Evolutionary conservation across 2,888 invertebrate species (phyloP).

Genomic region (Sesia bembeciformis): DNA sequence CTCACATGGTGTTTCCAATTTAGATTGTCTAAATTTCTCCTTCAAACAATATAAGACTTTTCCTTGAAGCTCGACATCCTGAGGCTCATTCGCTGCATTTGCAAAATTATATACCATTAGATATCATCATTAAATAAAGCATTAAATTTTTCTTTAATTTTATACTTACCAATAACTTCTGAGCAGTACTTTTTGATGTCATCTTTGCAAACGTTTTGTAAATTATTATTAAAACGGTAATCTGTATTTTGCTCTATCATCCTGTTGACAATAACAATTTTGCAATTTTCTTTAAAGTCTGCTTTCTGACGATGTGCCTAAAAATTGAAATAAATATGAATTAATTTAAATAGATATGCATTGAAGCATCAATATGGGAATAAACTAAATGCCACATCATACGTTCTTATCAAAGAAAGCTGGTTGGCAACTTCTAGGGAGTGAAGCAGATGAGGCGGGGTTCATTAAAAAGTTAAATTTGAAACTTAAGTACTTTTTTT

Average conservation of each 20-base stretch:
- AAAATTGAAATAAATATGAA: conserved; percentile 19
- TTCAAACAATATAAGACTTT: conserved; percentile 89
- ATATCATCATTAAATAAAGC: background rate
- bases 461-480: background rate
- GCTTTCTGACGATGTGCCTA: conserved; percentile 82
- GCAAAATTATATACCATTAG: background rate
- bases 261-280: conserved; percentile 87
- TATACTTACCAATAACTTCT: conserved; percentile 51
- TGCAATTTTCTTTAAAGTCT: conserved; percentile 88
- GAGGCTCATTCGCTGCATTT: conserved; percentile 55
- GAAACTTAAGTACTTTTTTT: background rate
- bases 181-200: conserved; percentile 83
- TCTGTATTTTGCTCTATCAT: conserved; percentile 94
- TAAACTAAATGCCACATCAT: too few relatives aligned
- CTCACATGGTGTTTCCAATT: conserved; percentile 84
- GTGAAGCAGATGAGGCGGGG: too few relatives aligned
- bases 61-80: conserved; percentile 86
- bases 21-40: conserved; percentile 82
- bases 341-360: background rate
- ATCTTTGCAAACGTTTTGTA: conserved; percentile 85
- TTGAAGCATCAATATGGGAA: background rate
- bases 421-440: too few relatives aligned
- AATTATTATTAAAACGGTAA: conserved; percentile 89
- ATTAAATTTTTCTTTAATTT: background rate
- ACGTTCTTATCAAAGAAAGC: too few relatives aligned